Evolutionary conservation across 1,140 invertebrate genomes (phyloP).

Genomic region (Calycopis cecrops): DNA sequence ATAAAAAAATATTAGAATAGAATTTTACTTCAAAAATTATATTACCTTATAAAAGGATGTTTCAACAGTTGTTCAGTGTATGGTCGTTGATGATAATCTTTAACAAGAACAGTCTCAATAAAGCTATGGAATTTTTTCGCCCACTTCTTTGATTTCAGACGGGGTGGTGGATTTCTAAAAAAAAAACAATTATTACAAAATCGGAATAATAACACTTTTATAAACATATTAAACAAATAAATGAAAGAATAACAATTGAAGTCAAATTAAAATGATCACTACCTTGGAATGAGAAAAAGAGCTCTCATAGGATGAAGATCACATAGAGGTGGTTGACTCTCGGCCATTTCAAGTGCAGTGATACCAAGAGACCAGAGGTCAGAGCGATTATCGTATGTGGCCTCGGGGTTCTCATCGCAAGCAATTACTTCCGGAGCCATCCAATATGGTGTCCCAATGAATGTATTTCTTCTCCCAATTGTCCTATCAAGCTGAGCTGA

Average conservation of each 20-base stretch:
- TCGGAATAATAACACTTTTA: too few species aligned
- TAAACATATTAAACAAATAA: too few species aligned
- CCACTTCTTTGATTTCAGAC: constrained; percentile 99
- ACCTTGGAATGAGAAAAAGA: constrained; percentile 97
- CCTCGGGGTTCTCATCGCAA: constrained; percentile 99
- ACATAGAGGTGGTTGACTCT: constrained; percentile 98
- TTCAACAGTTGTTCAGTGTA: constrained; percentile 98
- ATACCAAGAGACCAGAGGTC: constrained; percentile 99
- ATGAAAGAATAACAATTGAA: background rate
- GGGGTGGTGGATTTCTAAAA: constrained; percentile 90
- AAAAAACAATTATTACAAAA: constrained; percentile 7
- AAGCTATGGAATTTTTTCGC: constrained; percentile 94
- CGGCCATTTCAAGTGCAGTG: constrained; percentile 99
- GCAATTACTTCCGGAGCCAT: constrained; percentile 99
- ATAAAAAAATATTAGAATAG: too few species aligned
- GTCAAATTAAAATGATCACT: background rate
- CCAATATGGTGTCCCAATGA: constrained; percentile 99
- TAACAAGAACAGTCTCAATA: constrained; percentile 84
- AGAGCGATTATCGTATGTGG: constrained; percentile 99
- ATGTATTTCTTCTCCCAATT: constrained; percentile 98
- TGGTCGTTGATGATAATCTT: constrained; percentile 98
- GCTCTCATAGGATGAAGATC: constrained; percentile 99
- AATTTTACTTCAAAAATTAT: too few species aligned
- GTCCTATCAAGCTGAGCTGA: constrained; percentile 99
- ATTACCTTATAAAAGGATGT: constrained; percentile 93